Evolutionary conservation across 1,140 invertebrate species (phyloP), one percentile per base, ranked within the genome.

Genomic region (Drosophila grimshawi): DNA sequence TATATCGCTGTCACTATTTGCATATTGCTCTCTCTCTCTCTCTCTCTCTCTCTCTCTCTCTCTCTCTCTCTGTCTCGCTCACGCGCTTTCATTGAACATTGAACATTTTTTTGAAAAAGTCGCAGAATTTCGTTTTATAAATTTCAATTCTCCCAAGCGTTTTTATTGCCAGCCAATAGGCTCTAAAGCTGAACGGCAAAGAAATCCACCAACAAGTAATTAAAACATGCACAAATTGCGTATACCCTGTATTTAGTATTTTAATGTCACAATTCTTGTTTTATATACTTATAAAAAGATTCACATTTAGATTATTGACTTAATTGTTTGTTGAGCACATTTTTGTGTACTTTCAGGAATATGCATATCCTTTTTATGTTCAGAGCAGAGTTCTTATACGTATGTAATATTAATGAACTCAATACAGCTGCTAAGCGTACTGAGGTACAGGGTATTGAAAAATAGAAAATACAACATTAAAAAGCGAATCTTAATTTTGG

Each of bases 91-190:
- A 19, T 64, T 49, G 43, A 61, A 55, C 19, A 19, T 64, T 49
- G 43, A 61, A 55, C 37, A 39, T 60, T 60, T 35, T 41, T 41
- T 19, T 19, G 19, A 60, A 51, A 52, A 11, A 43, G 41, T 69
- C 53, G 51, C 53, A 53, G 32, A 57, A 56, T 65, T 8, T 33
- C 32, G 5, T 43, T 43, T 19, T 6, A 10, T 7, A 65, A 35
- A 46, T 56, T 19, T 51, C 46, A 51, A 52, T 59, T 35, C 62
- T 68, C 59, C 59, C 6, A 61, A 49, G 11, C 27, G 52, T 66
- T 76, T 71, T 53, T 45, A 80, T 75, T 80, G 77, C 74, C 78
- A 61, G 55, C 43, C 59, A 56, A 60, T 68, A 74, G 39, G 51
- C 39, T 43, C 32, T 66, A 35, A 70, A 55, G 10, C 11, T 60